A percentile compares a stretch with the other conserved stretches of the same genome.
Conservation (phyloP, 2,113 vertebrate species). For the Lasiurus cinereus region DNA sequence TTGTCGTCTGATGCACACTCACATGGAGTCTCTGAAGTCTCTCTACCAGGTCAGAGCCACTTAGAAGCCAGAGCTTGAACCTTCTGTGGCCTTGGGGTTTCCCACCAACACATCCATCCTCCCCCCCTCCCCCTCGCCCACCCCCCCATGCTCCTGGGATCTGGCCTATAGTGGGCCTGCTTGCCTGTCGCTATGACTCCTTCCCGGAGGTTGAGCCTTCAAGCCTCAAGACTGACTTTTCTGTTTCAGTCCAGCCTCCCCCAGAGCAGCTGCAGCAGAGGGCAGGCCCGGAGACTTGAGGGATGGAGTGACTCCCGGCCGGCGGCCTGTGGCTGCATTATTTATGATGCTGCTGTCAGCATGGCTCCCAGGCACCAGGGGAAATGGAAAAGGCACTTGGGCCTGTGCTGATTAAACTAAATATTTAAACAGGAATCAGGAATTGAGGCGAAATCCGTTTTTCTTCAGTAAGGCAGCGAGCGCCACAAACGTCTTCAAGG, state of each 20-base stretch:
- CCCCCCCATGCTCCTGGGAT: not conserved
- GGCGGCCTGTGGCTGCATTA: slow-evolving; percentile 70
- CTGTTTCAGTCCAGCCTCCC: not conserved
- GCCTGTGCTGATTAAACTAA: slow-evolving; percentile 80
- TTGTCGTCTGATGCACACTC: not conserved
- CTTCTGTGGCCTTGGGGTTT: not conserved
- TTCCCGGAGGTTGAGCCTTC: not conserved
- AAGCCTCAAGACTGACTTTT: not conserved
- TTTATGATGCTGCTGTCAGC: slow-evolving; percentile 77
- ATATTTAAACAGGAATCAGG: slow-evolving; percentile 83
- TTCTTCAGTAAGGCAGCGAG: slow-evolving; percentile 68
- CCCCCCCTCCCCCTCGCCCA: too few relatives aligned
- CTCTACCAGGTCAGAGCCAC: not conserved
- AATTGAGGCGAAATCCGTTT: slow-evolving; percentile 78
- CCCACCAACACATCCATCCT: not conserved
- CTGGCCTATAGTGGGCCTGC: not conserved
- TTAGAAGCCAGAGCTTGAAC: not conserved
- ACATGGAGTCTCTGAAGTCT: not conserved
- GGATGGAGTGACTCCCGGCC: slow-evolving; percentile 14
- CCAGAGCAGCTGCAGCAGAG: not conserved
- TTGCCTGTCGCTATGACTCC: not conserved
- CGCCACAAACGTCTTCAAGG: slow-evolving; percentile 30
- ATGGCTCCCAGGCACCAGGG: slow-evolving; percentile 78
- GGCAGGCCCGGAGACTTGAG: not conserved
- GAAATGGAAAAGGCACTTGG: slow-evolving; percentile 81